Percentiles rank a stretch among this genome's conserved stretches.
Evolutionary conservation across 2,113 vertebrate genomes (phyloP).

Genomic region (Carassius gibelio): DNA sequence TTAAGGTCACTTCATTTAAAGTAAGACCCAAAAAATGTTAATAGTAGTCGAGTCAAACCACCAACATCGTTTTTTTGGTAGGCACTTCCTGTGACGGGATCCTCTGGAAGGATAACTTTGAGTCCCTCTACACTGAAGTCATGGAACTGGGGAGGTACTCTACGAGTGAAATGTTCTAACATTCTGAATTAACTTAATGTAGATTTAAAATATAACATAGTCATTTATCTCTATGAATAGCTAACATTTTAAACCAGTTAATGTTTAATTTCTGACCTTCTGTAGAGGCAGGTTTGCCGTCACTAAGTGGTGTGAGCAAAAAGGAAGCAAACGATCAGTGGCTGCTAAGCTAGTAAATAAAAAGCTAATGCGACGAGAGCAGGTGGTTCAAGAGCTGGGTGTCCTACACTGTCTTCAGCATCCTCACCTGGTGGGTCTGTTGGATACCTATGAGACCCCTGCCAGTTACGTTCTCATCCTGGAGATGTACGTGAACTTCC

Average conservation of each 20-base stretch:
- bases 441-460: constrained; percentile 92
- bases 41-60: neutral
- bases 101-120: constrained; percentile 96
- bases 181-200: neutral
- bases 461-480: constrained; percentile 88
- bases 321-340: constrained; percentile 84
- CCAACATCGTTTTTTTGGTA: constrained; percentile 55
- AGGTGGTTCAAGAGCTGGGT: constrained; percentile 91
- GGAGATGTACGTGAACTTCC: constrained; percentile 84
- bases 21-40: neutral
- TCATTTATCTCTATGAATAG: neutral
- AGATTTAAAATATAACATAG: no score
- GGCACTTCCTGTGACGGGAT: constrained; percentile 89
- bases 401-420: constrained; percentile 91
- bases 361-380: constrained; percentile 94
- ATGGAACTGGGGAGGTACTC: constrained; percentile 93
- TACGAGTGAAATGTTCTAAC: no score
- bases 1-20: no score
- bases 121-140: constrained; percentile 89
- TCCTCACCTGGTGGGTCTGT: constrained; percentile 87
- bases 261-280: neutral
- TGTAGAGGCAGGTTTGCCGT: constrained; percentile 94
- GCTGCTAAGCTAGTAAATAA: constrained; percentile 96
- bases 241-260: neutral
- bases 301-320: constrained; percentile 92